Conservation (phyloP, 2,797 vertebrate species). For the Anguilla marmorata region DNA sequence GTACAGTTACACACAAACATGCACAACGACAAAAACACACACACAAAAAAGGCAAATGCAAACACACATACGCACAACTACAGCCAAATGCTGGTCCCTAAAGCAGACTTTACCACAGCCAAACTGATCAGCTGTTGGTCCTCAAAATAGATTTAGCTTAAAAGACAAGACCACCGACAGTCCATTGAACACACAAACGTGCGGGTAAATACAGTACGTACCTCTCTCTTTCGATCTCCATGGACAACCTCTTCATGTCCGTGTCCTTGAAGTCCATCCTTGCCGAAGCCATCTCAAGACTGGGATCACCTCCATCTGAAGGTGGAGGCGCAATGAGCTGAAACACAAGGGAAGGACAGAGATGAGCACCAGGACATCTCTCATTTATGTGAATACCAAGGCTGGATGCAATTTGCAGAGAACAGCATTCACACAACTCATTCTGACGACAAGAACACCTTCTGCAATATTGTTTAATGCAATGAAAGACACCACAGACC, state of each 20-base stretch:
- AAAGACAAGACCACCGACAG: background rate
- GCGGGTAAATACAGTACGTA: slow-evolving; percentile 45
- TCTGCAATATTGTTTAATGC: background rate
- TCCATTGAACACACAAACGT: background rate
- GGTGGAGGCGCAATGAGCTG: slow-evolving; percentile 70
- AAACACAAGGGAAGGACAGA: slow-evolving; percentile 57
- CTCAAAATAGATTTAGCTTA: background rate
- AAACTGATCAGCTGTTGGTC: background rate
- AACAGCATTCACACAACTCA: background rate
- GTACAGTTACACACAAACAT: background rate
- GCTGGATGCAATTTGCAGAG: background rate
- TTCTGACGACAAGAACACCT: background rate
- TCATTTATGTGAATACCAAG: background rate
- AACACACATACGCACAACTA: background rate
- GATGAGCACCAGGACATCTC: background rate
- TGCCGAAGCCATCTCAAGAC: slow-evolving; percentile 68
- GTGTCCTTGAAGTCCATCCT: slow-evolving; percentile 86
- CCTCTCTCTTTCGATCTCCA: slow-evolving; percentile 93
- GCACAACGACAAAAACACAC: background rate
- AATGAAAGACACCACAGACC: background rate
- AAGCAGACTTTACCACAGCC: background rate
- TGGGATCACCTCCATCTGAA: slow-evolving; percentile 67
- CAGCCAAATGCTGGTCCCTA: background rate
- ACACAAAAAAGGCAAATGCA: background rate
- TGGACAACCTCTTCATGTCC: slow-evolving; percentile 89